Conservation (phyloP, 2,113 vertebrate species). For the Trachemys scripta region DNA sequence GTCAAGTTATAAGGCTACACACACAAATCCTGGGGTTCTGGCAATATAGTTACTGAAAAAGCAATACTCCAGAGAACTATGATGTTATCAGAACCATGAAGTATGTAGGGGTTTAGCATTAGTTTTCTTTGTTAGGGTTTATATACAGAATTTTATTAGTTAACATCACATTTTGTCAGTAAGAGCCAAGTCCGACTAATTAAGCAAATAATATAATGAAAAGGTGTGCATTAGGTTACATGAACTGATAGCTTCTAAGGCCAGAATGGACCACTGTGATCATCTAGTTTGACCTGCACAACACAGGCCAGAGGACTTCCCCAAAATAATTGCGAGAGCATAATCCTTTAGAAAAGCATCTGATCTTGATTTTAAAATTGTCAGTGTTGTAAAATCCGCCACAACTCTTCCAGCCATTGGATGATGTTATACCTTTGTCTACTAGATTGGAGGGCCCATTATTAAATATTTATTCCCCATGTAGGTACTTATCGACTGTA, state of each 20-base stretch:
- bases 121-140: not conserved
- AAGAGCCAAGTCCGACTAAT: not conserved
- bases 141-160: not conserved
- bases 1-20: not conserved
- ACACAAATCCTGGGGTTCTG: not conserved
- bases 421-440: not conserved
- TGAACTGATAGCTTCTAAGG: not conserved
- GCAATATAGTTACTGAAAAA: not conserved
- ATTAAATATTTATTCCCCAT: not conserved
- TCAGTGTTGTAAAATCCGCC: not conserved
- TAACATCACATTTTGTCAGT: not conserved
- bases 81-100: not conserved
- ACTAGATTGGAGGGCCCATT: not conserved
- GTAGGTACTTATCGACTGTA: not conserved
- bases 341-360: not conserved
- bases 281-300: not conserved
- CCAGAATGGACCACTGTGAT: not conserved
- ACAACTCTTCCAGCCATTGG: not conserved
- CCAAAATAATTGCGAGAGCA: not conserved
- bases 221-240: not conserved
- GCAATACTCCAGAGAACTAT: not conserved
- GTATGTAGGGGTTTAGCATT: not conserved
- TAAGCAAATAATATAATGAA: not conserved
- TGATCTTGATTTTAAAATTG: not conserved
- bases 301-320: not conserved